phyloP scores from a whole-genome alignment of 2,888 invertebrate species.

The Hemaris fuciformis region DNA sequence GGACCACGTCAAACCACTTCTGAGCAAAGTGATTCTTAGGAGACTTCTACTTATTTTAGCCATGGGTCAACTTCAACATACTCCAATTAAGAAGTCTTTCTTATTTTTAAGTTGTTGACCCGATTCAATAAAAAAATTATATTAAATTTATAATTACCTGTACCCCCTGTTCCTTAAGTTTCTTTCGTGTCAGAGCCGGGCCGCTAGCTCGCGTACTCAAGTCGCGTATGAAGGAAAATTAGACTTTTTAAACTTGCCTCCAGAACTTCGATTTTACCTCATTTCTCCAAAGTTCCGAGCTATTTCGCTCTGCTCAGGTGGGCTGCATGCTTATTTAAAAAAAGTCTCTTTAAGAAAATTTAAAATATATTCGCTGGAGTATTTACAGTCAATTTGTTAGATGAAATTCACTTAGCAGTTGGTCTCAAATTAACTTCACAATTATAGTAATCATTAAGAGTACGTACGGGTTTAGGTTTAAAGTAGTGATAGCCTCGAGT shows the following conservation, averaged over 20 bases:
- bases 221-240: conserved; percentile 78
- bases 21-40: no score
- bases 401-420: not conserved
- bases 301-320: conserved; percentile 54
- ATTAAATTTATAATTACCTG: not conserved
- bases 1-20: no score
- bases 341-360: conserved; percentile 32
- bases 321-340: conserved; percentile 53
- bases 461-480: no score
- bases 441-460: no score
- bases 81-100: no score
- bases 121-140: not conserved
- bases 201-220: conserved; percentile 60
- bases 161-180: conserved; percentile 28
- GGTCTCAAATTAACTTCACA: not conserved
- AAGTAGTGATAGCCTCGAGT: no score
- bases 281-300: conserved; percentile 55
- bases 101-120: no score
- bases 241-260: conserved; percentile 75
- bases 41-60: no score
- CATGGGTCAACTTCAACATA: no score
- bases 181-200: conserved; percentile 22
- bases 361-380: conserved; percentile 10
- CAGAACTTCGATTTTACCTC: conserved; percentile 75
- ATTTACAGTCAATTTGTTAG: not conserved